Evolutionary conservation across 2,113 vertebrate species (phyloP).

Genomic region (Empidonax alnorum): DNA sequence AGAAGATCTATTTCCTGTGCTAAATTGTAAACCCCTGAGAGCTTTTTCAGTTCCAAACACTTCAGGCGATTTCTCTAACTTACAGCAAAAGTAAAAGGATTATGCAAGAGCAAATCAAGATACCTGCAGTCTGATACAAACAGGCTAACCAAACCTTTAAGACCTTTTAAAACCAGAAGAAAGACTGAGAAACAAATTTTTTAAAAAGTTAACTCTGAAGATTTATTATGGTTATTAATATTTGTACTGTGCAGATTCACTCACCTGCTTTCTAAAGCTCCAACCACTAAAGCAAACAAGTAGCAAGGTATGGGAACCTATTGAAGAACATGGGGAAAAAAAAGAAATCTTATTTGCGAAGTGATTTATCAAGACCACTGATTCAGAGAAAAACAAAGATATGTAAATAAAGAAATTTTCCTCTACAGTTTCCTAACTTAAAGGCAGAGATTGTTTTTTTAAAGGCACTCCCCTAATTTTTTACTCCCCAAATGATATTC

Average conservation of each 20-base stretch:
- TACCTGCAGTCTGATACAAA: background rate
- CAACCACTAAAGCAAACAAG: conserved; percentile 92
- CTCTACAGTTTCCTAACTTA: background rate
- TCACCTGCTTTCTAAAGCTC: conserved; percentile 94
- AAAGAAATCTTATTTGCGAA: background rate
- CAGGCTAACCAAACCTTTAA: background rate
- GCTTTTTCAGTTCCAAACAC: background rate
- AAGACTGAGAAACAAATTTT: background rate
- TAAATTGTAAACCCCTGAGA: background rate
- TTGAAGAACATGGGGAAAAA: background rate
- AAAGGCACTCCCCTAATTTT: background rate
- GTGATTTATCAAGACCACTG: background rate
- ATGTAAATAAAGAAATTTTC: background rate
- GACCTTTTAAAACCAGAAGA: background rate
- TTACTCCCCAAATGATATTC: background rate
- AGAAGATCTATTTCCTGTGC: background rate
- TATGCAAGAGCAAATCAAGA: background rate
- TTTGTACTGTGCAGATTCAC: background rate
- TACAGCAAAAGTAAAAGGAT: background rate
- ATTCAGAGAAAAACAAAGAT: background rate
- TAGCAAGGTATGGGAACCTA: conserved; percentile 95
- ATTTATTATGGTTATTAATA: background rate
- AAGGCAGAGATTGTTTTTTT: background rate
- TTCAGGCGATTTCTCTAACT: background rate
- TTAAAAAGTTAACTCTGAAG: background rate